Evolutionary conservation across 2,797 vertebrate genomes (phyloP).

Genomic region (Neopelma chrysocephalum): DNA sequence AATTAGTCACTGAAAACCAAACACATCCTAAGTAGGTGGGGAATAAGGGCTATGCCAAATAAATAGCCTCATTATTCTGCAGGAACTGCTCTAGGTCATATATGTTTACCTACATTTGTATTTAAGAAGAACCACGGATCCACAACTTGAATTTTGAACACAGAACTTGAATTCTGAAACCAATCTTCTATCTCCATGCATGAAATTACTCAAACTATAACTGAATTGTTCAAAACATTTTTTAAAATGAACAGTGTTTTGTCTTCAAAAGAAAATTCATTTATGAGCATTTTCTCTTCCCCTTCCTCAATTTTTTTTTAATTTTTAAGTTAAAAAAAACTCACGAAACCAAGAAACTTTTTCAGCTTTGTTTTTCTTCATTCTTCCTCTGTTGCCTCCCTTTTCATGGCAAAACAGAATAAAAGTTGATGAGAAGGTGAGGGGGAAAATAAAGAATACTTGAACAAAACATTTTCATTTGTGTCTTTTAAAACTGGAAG

Average conservation of each 20-base stretch:
- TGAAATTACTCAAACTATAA: slow-evolving; percentile 9
- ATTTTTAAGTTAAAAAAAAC: neutral
- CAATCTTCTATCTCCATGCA: neutral
- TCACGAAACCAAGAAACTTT: neutral
- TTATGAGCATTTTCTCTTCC: neutral
- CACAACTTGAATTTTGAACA: neutral
- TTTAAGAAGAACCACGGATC: neutral
- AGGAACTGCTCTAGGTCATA: neutral
- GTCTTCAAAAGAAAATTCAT: slow-evolving; percentile 20
- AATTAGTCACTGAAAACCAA: slow-evolving; percentile 46
- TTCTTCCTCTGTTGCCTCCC: neutral
- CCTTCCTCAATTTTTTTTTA: neutral
- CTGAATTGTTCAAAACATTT: neutral
- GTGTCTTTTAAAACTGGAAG: neutral
- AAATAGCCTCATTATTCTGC: slow-evolving; percentile 29
- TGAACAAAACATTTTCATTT: neutral
- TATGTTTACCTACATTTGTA: neutral
- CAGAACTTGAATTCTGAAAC: slow-evolving; percentile 20
- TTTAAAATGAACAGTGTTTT: neutral
- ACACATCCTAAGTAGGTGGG: slow-evolving; percentile 1
- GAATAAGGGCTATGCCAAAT: slow-evolving; percentile 11
- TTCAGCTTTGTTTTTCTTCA: neutral
- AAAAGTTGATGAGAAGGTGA: neutral
- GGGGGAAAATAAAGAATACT: neutral
- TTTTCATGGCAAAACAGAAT: neutral